Base-by-base conservation (phyloP, 2,797 vertebrate species). In the Microhierax caerulescens region DNA sequence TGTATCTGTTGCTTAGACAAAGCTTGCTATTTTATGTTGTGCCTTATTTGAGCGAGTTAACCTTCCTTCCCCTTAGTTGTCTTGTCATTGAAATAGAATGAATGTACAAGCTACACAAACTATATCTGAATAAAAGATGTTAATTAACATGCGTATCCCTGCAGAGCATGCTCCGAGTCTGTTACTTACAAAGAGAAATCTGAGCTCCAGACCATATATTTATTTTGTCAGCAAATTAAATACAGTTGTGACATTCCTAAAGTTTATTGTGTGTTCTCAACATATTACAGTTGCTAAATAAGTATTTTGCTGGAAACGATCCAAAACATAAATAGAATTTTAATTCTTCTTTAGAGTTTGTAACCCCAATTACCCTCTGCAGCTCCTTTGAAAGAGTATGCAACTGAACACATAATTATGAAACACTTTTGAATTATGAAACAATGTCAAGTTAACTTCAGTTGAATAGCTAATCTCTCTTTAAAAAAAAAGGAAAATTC, bases 351-450 rank as follows among this genome's bases (percentile, higher is more conserved):
- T 94, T 83, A 36, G 90, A 92, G 85, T 92, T 64, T 96, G 64
- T 94, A 93, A 93, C 86, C 94, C 81, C 88, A 94, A 68, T 97
- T 97, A 93, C 63, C 80, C 85, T 95, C 90, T 92, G 51, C 43
- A 69, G 85, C 86, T 69, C 82, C 69, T 92, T 75, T 93, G 77
- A 95, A 85, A 78, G 92, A 50, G 86, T 36, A 15, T 94, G 96
- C 92, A 94, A 56, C 68, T 67, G 80, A 97, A 92, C 87, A 89
- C 70, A 24, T 79, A 86, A 93, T 93, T 95, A 85, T 34, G 75
- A 85, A 94, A 34, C 60, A 41, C 74, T 70, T 93, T 45, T 0
- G 3, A 90, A 85, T 91, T 92, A 88, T 1, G 21, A 89, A 95
- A 64, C 78, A 90, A 72, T 88, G 89, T 86, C 77, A 54, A 81